These are phyloP conservation scores for Dasypogon diadema DNA, from an alignment of 2,888 invertebrate species.

Conservation along the genomic window DNA sequence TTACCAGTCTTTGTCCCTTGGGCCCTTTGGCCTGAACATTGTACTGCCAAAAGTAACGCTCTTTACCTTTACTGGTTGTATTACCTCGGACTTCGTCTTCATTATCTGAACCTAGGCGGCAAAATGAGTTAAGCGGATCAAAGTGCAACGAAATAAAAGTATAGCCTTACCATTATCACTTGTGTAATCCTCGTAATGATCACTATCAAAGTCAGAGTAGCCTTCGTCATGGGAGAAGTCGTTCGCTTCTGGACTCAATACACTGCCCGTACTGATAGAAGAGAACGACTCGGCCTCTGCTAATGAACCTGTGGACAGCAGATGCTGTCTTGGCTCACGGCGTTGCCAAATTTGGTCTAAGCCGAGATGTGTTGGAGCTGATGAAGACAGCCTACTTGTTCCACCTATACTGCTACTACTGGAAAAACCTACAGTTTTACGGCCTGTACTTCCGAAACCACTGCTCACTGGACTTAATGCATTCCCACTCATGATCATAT, in stretches of 20 bases:
- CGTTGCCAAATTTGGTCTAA: slow-evolving; percentile 89
- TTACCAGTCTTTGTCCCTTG: slow-evolving; percentile 89
- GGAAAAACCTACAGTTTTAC: slow-evolving; percentile 53
- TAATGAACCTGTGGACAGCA: slow-evolving; percentile 85
- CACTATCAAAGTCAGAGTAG: slow-evolving; percentile 86
- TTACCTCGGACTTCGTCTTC: slow-evolving; percentile 63
- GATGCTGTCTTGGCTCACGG: slow-evolving; percentile 87
- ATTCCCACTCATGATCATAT: slow-evolving; percentile 66
- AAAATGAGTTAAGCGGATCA: too few relatives aligned
- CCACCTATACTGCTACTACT: slow-evolving; percentile 55
- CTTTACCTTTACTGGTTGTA: slow-evolving; percentile 70
- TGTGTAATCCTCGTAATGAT: slow-evolving; percentile 87
- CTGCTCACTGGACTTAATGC: slow-evolving; percentile 66
- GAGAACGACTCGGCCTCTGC: slow-evolving; percentile 89
- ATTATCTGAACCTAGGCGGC: slow-evolving; percentile 64
- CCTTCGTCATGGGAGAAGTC: slow-evolving; percentile 88
- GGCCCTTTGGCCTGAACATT: slow-evolving; percentile 98
- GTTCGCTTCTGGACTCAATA: slow-evolving; percentile 84
- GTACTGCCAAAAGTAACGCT: slow-evolving; percentile 97
- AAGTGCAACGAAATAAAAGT: too few relatives aligned
- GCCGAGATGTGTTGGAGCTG: slow-evolving; percentile 87
- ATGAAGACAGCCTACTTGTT: slow-evolving; percentile 82
- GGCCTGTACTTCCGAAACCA: slow-evolving; percentile 64
- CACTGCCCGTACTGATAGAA: slow-evolving; percentile 84
- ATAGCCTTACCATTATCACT: slow-evolving; percentile 78